Conservation (phyloP, 2,797 vertebrate species). For the Pangasius mekongensis region DNA sequence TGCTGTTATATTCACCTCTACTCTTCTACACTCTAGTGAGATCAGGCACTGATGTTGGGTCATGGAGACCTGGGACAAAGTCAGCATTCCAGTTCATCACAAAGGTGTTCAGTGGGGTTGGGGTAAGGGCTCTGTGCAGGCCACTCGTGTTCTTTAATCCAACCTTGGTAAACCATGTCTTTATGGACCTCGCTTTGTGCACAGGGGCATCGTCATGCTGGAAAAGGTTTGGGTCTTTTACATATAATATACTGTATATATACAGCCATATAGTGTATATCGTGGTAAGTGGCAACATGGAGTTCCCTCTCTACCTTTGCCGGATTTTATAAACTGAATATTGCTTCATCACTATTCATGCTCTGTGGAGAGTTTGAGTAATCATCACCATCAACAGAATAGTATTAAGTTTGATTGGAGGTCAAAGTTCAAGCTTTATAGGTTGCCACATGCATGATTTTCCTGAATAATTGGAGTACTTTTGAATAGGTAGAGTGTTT, state of each 20-base stretch:
- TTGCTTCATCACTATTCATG: neutral
- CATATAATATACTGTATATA: too few species aligned
- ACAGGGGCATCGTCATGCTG: too few species aligned
- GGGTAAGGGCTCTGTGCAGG: neutral
- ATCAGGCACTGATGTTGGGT: neutral
- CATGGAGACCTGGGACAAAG: neutral
- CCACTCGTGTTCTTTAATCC: too few species aligned
- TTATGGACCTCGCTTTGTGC: too few species aligned
- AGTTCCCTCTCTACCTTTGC: too few species aligned
- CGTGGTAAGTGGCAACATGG: too few species aligned
- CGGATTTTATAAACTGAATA: too few species aligned
- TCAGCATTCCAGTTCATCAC: neutral
- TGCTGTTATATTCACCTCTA: neutral
- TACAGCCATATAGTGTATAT: too few species aligned
- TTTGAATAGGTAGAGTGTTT: neutral
- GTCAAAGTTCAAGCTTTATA: neutral
- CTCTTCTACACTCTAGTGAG: neutral
- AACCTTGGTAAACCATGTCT: too few species aligned
- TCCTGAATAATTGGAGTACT: neutral
- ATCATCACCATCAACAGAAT: neutral
- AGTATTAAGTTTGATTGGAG: neutral
- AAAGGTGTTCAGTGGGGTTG: neutral
- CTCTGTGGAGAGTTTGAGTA: neutral
- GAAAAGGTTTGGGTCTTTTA: too few species aligned
- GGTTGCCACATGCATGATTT: neutral